These are phyloP conservation scores for Cyphomyrus plagiostoma DNA, from an alignment of 2,113 vertebrate genomes.

Conservation along the genomic window DNA sequence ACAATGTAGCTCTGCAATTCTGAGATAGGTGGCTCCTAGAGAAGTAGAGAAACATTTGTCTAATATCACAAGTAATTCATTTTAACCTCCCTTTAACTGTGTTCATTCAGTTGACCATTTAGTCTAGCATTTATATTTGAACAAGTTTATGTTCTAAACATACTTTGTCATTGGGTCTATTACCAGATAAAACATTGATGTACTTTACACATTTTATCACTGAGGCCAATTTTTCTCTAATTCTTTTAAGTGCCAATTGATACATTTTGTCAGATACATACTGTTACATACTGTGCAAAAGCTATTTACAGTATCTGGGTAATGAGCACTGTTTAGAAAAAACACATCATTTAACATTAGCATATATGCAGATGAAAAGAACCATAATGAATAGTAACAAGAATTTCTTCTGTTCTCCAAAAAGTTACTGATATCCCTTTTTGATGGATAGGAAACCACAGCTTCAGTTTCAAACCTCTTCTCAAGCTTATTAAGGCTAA, in stretches of 20 bases:
- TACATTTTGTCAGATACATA: not conserved
- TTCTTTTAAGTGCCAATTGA: not conserved
- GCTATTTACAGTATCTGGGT: not conserved
- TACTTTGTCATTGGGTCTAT: not conserved
- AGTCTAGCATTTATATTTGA: not conserved
- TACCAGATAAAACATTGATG: not conserved
- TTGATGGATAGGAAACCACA: not conserved
- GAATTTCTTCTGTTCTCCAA: not conserved
- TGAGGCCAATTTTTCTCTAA: not conserved
- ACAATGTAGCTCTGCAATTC: not conserved
- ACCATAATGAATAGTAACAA: not conserved
- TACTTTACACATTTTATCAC: not conserved
- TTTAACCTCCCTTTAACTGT: not conserved
- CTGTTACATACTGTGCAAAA: not conserved
- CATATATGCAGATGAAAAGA: not conserved
- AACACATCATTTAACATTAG: not conserved
- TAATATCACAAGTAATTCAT: not conserved
- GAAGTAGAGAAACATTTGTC: not conserved
- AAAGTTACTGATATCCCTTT: not conserved
- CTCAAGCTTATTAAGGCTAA: not conserved
- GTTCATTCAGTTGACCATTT: not conserved
- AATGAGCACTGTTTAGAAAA: not conserved
- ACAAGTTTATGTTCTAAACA: not conserved
- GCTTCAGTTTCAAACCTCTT: not conserved
- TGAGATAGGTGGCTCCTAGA: not conserved